phyloP scores from a whole-genome alignment of 2,113 vertebrate species.

The Muntiacus reevesi region DNA sequence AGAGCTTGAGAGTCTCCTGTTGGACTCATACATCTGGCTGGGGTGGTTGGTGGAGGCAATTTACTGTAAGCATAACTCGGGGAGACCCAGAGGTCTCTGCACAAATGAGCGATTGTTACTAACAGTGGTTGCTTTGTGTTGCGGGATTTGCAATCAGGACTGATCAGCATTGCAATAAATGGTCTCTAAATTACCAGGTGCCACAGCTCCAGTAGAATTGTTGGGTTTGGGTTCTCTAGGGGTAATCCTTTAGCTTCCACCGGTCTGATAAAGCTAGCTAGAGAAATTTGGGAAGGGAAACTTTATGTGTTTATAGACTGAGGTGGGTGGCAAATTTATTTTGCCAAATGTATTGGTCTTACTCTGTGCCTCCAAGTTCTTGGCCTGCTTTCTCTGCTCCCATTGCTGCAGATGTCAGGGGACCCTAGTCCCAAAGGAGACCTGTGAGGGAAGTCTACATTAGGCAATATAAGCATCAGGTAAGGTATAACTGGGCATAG shows the following conservation, averaged over 20 bases:
- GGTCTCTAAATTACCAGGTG: not conserved
- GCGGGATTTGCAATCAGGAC: conserved; percentile 27
- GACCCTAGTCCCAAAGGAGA: not conserved
- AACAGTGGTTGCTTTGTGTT: conserved; percentile 11
- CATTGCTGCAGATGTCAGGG: not conserved
- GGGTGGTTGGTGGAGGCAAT: not conserved
- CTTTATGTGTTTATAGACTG: not conserved
- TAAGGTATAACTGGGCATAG: not conserved
- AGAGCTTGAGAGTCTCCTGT: conserved; percentile 15
- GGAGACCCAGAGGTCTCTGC: conserved; percentile 15
- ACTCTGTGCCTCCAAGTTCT: too few relatives aligned
- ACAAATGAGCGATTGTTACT: not conserved
- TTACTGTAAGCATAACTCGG: not conserved
- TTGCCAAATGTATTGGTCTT: not conserved
- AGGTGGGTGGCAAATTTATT: not conserved
- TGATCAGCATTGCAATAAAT: conserved; percentile 17
- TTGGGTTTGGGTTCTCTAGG: not conserved
- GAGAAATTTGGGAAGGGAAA: not conserved
- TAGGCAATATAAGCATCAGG: not conserved
- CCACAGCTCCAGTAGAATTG: not conserved
- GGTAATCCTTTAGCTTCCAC: not conserved
- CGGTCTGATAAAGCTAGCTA: not conserved
- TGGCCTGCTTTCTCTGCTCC: not conserved
- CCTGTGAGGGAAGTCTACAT: not conserved
- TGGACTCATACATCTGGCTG: not conserved